phyloP scores from a whole-genome alignment of 2,888 invertebrate genomes.

The Drosophila mulleri region DNA sequence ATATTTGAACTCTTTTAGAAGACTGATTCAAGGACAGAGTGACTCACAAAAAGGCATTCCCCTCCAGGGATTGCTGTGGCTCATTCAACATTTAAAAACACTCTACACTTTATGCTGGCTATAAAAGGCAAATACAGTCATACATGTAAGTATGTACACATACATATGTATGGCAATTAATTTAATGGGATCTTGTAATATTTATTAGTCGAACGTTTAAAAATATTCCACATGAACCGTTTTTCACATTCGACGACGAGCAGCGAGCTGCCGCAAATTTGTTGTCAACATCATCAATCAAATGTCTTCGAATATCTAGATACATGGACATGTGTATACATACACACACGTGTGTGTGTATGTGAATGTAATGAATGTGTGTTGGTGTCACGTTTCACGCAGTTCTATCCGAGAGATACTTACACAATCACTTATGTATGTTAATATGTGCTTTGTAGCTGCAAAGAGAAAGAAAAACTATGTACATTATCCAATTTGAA shows the following conservation, averaged over 20 bases:
- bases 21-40: not conserved
- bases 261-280: constrained; percentile 20
- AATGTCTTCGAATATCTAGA: constrained; percentile 14
- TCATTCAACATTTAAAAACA: not conserved
- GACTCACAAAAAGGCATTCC: not conserved
- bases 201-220: constrained; percentile 51
- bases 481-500: constrained; percentile 2
- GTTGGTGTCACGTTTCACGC: constrained; percentile 18
- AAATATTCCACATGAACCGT: constrained; percentile 16
- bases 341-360: not conserved
- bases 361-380: not conserved
- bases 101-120: not conserved
- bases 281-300: constrained; percentile 46
- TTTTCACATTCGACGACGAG: constrained; percentile 10
- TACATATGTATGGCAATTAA: constrained; percentile 30
- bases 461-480: constrained; percentile 2
- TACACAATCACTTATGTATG: constrained; percentile 15
- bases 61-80: not conserved
- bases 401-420: constrained; percentile 12
- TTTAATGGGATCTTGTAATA: constrained; percentile 48
- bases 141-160: not conserved
- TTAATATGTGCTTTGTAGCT: constrained; percentile 12
- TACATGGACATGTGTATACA: not conserved
- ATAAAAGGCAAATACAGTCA: not conserved
- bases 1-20: no score